Percentiles rank a stretch among this genome's conserved stretches.
Conservation (phyloP, 1,140 invertebrate genomes). For the Lethrus apterus region DNA sequence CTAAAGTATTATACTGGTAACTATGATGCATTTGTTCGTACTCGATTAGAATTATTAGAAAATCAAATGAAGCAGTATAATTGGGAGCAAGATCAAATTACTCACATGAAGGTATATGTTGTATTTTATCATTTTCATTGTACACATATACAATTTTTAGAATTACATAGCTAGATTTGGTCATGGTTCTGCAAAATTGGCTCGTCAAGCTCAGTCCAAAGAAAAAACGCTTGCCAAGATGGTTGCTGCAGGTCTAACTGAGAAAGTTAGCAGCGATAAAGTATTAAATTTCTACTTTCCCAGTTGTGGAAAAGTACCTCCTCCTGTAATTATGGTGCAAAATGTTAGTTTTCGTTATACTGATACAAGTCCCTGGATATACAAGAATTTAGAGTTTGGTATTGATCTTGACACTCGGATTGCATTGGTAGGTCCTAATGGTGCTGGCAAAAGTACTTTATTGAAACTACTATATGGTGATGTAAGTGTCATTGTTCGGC, state of each 20-base stretch:
- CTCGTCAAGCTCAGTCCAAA: slow-evolving; percentile 97
- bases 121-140: neutral
- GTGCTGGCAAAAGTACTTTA: slow-evolving; percentile 96
- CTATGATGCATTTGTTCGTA: slow-evolving; percentile 93
- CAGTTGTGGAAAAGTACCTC: slow-evolving; percentile 92
- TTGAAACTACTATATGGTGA: slow-evolving; percentile 94
- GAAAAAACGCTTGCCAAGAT: slow-evolving; percentile 99
- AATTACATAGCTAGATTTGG: slow-evolving; percentile 99
- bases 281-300: slow-evolving; percentile 92
- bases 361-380: slow-evolving; percentile 84
- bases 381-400: slow-evolving; percentile 97
- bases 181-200: slow-evolving; percentile 97
- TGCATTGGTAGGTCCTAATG: slow-evolving; percentile 97
- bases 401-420: slow-evolving; percentile 96
- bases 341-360: slow-evolving; percentile 95
- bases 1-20: slow-evolving; percentile 92
- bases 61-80: slow-evolving; percentile 99
- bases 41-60: slow-evolving; percentile 88
- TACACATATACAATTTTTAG: slow-evolving; percentile 43
- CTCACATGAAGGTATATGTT: slow-evolving; percentile 87
- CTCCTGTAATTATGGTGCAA: slow-evolving; percentile 98
- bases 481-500: no score
- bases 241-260: slow-evolving; percentile 94
- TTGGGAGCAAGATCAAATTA: slow-evolving; percentile 99
- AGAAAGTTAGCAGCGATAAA: slow-evolving; percentile 73